Base-by-base conservation (phyloP, 30 jellyfish, hydroid and myxozoan species). In the Pseudorhiza aurosa region DNA sequence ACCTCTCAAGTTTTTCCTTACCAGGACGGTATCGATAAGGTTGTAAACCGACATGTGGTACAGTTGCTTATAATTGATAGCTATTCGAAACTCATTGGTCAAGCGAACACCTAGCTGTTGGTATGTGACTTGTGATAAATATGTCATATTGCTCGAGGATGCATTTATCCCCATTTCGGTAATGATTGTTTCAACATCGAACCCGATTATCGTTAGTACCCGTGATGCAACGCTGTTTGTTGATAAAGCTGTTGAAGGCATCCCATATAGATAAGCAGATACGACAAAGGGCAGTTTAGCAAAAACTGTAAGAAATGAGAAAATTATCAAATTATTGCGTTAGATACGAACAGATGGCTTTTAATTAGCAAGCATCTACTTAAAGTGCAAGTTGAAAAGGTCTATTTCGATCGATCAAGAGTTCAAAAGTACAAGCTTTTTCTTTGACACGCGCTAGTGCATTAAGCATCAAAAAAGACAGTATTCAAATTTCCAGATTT, bases 11-110 rank as follows among this genome's bases (percentile, higher is more conserved):
- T 53, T 32, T 39, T 27, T 59, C 31, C 75, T 56, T 12, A 18
- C 10, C 21, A 75, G 39, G n/a, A 75, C 77, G 18, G 88, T 69
- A 39, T 75, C 88, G 17, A 75, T 49, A 0, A 75, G 58, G 68
- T 43, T 72, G 39, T 58, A 27, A 9, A 75, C 65, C 8, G 88
- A 75, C 9, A 58, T n/a, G 39, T 59, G 75, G 65, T 75, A 58
- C 43, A 75, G 42, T 37, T 58, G 88, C 39, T 43, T 59, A 53
- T 33, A 56, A 22, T 42, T 28, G 5, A 75, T 29, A 24, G 28
- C 65, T 32, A 1, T 58, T 8, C 68, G 57, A 8, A 22, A 12
- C 14, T 5, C 24, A 33, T 36, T 68, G n/a, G 50, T 18, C 44
- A 58, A 19, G 15, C 25, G 31, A 0, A 32, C 15, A 6, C 70